These are phyloP conservation scores for Disparrhopalites patrizii DNA, from an alignment of 2,888 invertebrate species.

Conservation along the genomic window DNA sequence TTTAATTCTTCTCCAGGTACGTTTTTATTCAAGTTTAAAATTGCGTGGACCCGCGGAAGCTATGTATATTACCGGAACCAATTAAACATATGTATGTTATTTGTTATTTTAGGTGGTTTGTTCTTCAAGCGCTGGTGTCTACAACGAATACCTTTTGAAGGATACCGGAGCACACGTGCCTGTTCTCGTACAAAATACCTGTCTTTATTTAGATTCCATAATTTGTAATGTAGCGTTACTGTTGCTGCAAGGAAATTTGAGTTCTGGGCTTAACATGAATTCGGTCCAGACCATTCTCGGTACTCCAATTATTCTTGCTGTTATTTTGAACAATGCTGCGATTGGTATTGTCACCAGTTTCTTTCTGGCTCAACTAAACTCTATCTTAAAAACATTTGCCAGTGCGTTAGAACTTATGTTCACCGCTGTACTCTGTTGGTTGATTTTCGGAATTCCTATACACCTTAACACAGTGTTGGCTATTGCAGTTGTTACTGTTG, in stretches of 20 bases:
- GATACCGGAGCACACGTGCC: constrained; percentile 76
- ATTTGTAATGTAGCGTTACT: constrained; percentile 79
- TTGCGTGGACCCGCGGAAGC: too few species aligned
- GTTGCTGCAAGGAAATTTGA: constrained; percentile 62
- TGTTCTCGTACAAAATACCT: constrained; percentile 88
- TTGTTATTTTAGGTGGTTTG: constrained; percentile 57
- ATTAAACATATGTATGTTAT: too few species aligned
- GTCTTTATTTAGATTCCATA: constrained; percentile 92
- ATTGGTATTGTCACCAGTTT: constrained; percentile 92
- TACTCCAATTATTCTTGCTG: constrained; percentile 64
- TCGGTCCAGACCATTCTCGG: constrained; percentile 42
- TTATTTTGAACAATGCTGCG: constrained; percentile 82
- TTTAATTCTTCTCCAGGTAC: constrained; percentile 55
- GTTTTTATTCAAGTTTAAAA: constrained; percentile 5
- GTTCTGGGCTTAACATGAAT: constrained; percentile 59
- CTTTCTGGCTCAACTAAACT: constrained; percentile 86
- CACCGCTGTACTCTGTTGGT: constrained; percentile 81
- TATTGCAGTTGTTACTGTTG: constrained; percentile 78
- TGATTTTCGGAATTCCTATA: constrained; percentile 79
- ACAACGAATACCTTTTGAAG: constrained; percentile 90
- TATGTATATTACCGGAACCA: too few species aligned
- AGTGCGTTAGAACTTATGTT: constrained; percentile 87
- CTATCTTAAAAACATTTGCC: constrained; percentile 92
- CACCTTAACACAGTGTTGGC: constrained; percentile 75
- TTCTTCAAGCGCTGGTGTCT: constrained; percentile 91